Evolutionary conservation across 2,888 invertebrate genomes (phyloP), one percentile per base, ranked within the genome.

Genomic region (Pelosia muscerda): DNA sequence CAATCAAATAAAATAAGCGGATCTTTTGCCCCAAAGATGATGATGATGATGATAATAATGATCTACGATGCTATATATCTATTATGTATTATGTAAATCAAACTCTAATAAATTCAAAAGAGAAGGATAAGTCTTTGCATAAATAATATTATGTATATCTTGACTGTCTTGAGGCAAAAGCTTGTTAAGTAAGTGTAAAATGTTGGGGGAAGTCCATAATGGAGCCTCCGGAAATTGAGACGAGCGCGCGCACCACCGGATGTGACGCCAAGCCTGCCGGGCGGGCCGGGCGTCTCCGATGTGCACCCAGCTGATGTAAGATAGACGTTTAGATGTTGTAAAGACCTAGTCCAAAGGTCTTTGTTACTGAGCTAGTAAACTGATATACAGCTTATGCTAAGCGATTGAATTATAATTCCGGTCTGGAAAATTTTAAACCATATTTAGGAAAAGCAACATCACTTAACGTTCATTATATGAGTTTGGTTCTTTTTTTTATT

Each of bases 171-270:
- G 49, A 22, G 57, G 34, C 22, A 2, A 62, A 61, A 69, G 56
- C 62, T 62, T 54, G 62, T 65, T 59, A 63, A 69, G 62, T 69
- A 59, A 63, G 68, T 68, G 55, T 68, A 65, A 66, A 71, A 65
- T 63, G 60, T 65, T 66, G 34, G 57, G 60, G 66, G 61, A 64
- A 65, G 61, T 69, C 66, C 66, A 66, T 69, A 72, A 72, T 66
- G 64, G 68, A 66, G 64, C 63, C 59, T 57, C 72, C 49, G 72
- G 72, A 72, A 69, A 72, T 72, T 69, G 69, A 65, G 67, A 65
- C 56, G 67, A 64, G 69, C 42, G 63, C 65, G 58, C 71, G 55
- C 56, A n/a, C 65, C 38, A 23, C 38, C 72, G 72, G 72, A 69
- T 59, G 61, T 66, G 57, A 72, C 66, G 68, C 59, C 8, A 8